Conservation (phyloP, 1,140 invertebrate genomes). For the Aphelenchoides avenae region DNA sequence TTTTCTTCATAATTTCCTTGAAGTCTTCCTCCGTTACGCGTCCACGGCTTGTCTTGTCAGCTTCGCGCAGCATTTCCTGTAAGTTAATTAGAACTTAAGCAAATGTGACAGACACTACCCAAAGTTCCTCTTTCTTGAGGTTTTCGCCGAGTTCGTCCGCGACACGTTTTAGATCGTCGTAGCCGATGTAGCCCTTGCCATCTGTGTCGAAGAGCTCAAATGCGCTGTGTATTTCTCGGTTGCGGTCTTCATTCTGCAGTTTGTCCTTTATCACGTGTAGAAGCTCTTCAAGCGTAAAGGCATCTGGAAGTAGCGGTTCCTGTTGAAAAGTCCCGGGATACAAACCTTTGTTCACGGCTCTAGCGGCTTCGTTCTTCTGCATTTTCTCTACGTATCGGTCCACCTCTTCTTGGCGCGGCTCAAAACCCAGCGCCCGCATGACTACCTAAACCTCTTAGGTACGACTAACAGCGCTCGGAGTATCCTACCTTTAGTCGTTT, state of each 20-base stretch:
- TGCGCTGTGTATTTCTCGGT: constrained; percentile 32
- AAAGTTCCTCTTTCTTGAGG: constrained; percentile 27
- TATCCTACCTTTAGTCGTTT: constrained; percentile 25
- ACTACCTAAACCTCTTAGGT: constrained; percentile 24
- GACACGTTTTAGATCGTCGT: constrained; percentile 31
- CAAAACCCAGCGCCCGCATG: constrained; percentile 34
- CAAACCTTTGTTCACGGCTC: constrained; percentile 20
- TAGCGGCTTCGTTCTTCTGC: constrained; percentile 31
- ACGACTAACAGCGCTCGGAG: background rate
- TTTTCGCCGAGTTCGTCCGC: constrained; percentile 33
- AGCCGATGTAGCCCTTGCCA: constrained; percentile 31
- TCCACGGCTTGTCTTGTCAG: constrained; percentile 22
- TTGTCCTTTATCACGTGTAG: constrained; percentile 31
- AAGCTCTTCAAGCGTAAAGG: constrained; percentile 34
- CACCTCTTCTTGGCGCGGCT: constrained; percentile 32
- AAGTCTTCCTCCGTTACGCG: constrained; percentile 29
- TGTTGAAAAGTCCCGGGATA: background rate
- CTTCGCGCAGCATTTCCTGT: constrained; percentile 35
- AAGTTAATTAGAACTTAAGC: background rate
- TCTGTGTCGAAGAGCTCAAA: constrained; percentile 38
- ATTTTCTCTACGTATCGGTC: constrained; percentile 20
- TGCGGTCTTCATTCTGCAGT: constrained; percentile 10
- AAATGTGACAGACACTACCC: constrained; percentile 13
- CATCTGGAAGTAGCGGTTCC: constrained; percentile 11
- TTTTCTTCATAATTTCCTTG: constrained; percentile 40